Conservation (phyloP, 2,888 invertebrate species). For the Steinernema scapterisci region DNA sequence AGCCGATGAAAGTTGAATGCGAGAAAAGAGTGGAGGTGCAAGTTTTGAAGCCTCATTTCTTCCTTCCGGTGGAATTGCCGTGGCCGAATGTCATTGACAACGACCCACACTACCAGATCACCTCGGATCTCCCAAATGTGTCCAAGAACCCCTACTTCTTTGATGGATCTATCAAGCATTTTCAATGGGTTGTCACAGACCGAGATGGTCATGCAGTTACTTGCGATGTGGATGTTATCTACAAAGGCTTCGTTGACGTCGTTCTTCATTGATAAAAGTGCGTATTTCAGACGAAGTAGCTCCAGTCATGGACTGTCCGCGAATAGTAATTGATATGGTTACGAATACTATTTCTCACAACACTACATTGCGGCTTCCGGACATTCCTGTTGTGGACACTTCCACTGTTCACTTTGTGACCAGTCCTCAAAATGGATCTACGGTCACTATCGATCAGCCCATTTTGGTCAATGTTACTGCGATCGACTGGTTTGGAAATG, state of each 20-base stretch:
- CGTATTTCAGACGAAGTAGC: not conserved
- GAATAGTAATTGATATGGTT: not conserved
- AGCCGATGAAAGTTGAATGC: conserved; percentile 40
- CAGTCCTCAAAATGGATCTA: conserved; percentile 29
- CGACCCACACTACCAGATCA: conserved; percentile 37
- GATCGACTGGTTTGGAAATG: conserved; percentile 14
- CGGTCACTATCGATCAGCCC: conserved; percentile 1
- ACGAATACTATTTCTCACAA: conserved; percentile 3
- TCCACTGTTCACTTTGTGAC: conserved; percentile 20
- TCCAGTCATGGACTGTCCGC: conserved; percentile 7
- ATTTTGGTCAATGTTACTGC: conserved; percentile 8
- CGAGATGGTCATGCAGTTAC: conserved; percentile 34
- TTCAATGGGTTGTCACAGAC: conserved; percentile 41
- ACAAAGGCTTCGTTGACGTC: not conserved
- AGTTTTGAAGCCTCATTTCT: conserved; percentile 32
- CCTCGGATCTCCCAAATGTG: conserved; percentile 32
- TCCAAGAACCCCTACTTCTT: conserved; percentile 39
- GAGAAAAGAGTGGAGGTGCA: conserved; percentile 18
- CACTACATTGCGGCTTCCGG: conserved; percentile 5
- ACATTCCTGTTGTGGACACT: conserved; percentile 9
- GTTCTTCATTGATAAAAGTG: not conserved
- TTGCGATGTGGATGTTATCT: conserved; percentile 20
- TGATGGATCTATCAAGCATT: conserved; percentile 40
- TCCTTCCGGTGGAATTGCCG: conserved; percentile 35
- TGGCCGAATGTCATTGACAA: conserved; percentile 43